A percentile compares a stretch with the other conserved stretches of the same genome.
Conservation (phyloP, 2,113 vertebrate species). For the Catharus bicknelli region DNA sequence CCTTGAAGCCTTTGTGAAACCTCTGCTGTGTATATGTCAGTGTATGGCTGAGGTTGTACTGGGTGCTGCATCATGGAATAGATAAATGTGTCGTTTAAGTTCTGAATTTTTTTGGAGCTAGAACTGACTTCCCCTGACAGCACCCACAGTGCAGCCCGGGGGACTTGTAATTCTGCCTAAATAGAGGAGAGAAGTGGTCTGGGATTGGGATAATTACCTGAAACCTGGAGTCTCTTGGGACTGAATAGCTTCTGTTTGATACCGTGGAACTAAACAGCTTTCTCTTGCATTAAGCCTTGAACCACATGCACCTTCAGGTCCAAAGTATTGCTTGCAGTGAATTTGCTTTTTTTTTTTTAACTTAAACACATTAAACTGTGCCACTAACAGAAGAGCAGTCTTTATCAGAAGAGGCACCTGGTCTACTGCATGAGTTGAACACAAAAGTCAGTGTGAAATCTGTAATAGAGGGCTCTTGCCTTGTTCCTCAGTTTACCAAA, state of each 20-base stretch:
- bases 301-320: background rate
- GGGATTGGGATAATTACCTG: background rate
- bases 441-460: background rate
- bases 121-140: background rate
- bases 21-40: fast-evolving
- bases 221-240: background rate
- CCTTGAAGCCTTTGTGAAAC: background rate
- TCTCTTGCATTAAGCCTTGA: background rate
- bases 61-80: background rate
- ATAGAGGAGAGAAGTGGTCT: background rate
- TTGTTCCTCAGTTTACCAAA: background rate
- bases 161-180: background rate
- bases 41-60: fast-evolving
- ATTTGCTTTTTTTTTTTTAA: background rate
- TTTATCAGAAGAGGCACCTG: background rate
- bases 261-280: background rate
- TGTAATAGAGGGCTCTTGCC: background rate
- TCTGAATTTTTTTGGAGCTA: background rate
- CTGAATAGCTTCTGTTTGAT: background rate
- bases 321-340: background rate
- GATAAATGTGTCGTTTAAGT: background rate
- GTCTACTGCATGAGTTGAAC: background rate
- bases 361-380: background rate
- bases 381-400: background rate
- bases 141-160: background rate